Evolutionary conservation across 2,888 invertebrate species (phyloP), one percentile per base, ranked within the genome.

Genomic region (Campoplex nolae): DNA sequence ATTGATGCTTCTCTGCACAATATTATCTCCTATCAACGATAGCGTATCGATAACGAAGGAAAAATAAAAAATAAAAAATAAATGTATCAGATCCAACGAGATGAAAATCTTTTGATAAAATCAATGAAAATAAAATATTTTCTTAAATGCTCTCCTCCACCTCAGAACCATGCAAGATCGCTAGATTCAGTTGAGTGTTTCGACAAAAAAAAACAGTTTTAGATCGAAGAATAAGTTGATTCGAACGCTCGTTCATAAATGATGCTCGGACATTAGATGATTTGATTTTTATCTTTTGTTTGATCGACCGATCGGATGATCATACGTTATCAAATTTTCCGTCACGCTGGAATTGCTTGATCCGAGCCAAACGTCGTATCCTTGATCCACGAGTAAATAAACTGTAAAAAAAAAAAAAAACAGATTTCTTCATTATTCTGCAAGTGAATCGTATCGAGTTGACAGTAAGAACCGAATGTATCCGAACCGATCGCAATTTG

Each of bases 341-440:
- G 90, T 88, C 76, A 91, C 83, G 54, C 87, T 92, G 32, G 88
- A 89, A 85, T 92, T 92, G 68, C 92, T 91, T 58, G 91, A 90
- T 23, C 92, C 93, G 35, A 93, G 89, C 93, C 93, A 93, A 1
- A 92, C 90, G 80, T 93, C 93, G 85, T 92, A 92, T 62, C 91
- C 92, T 83, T 91, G 91, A 85, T 93, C 93, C 35, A 91, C 93
- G 67, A 93, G 88, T 75, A 92, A 91, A 85, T 93, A 93, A 2
- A 91, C 93, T 93, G 84, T 23, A 89, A 89, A 45, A 68, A 54
- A 45, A 68, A 65, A 73, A 1, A 0, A 28, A 65, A 73, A 1
- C 0, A 28, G 4, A 1, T 1, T 42, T 38, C 8, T 16, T 32
- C 13, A 23, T 45, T 35, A n/a, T n/a, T 32, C 48, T 32, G 11